A percentile compares a stretch with the other conserved stretches of the same genome.
Conservation (phyloP, 53 echinoderm and acorn worm species). For the Zoroaster sp. region DNA sequence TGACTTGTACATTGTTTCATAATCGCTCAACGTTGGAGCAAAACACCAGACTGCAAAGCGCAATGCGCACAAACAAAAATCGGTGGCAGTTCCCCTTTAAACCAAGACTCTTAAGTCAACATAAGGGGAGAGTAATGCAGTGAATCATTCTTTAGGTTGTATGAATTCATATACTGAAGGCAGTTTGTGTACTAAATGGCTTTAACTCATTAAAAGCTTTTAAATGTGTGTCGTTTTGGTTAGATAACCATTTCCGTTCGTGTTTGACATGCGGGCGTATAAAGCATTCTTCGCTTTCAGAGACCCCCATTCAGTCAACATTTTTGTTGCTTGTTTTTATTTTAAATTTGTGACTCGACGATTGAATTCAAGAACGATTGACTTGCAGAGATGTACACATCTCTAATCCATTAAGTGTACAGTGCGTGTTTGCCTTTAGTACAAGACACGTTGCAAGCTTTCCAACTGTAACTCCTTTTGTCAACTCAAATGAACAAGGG, state of each 20-base stretch:
- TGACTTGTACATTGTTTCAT: no score
- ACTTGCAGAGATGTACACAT: not conserved
- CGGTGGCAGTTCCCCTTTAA: no score
- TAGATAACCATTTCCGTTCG: not conserved
- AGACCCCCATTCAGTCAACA: not conserved
- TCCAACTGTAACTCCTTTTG: not conserved
- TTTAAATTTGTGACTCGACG: not conserved
- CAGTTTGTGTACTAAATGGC: no score
- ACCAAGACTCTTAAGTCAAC: no score
- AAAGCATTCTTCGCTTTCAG: not conserved
- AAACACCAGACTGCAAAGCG: no score
- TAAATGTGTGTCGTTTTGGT: not conserved
- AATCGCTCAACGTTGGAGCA: no score
- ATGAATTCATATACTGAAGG: no score
- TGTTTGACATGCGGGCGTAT: not conserved
- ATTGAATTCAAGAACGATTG: not conserved
- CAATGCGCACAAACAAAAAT: no score
- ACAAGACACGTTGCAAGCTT: not conserved
- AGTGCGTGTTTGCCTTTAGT: not conserved
- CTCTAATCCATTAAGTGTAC: not conserved
- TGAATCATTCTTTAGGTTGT: no score
- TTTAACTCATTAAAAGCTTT: no score
- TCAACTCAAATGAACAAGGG: not conserved
- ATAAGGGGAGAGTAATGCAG: no score
- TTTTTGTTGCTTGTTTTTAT: constrained; percentile 35